Percentiles rank a stretch among this genome's conserved stretches.
These are phyloP conservation scores for Sapajus apella DNA, from an alignment of 2,113 vertebrate species.

Conservation along the genomic window DNA sequence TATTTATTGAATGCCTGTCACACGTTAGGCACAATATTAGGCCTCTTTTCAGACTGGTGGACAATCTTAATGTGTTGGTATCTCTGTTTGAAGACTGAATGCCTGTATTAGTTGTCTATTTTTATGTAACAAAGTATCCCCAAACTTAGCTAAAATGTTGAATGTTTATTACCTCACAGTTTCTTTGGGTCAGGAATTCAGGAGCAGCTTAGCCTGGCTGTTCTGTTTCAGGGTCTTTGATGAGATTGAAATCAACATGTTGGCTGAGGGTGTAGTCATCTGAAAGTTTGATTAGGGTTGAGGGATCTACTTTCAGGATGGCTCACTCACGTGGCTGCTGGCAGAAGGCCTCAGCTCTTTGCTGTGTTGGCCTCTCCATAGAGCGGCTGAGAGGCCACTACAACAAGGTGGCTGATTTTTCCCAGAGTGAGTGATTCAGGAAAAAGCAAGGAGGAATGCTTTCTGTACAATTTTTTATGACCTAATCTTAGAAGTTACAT, in stretches of 20 bases:
- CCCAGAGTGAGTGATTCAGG: not conserved
- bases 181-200: not conserved
- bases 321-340: not conserved
- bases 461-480: not conserved
- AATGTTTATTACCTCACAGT: not conserved
- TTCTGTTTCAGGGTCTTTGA: not conserved
- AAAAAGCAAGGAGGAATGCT: not conserved
- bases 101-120: not conserved
- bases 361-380: not conserved
- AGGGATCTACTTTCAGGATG: not conserved
- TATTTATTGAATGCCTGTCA: not conserved
- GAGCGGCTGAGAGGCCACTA: not conserved
- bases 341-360: not conserved
- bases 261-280: not conserved
- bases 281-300: not conserved
- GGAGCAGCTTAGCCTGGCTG: not conserved
- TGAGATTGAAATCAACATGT: not conserved
- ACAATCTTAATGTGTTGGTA: not conserved
- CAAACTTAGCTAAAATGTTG: not conserved
- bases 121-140: not conserved
- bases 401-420: not conserved
- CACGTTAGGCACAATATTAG: not conserved
- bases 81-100: not conserved
- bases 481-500: not conserved
- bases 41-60: not conserved